phyloP scores from a whole-genome alignment of 1,140 invertebrate species.

The Plectus sambesii region DNA sequence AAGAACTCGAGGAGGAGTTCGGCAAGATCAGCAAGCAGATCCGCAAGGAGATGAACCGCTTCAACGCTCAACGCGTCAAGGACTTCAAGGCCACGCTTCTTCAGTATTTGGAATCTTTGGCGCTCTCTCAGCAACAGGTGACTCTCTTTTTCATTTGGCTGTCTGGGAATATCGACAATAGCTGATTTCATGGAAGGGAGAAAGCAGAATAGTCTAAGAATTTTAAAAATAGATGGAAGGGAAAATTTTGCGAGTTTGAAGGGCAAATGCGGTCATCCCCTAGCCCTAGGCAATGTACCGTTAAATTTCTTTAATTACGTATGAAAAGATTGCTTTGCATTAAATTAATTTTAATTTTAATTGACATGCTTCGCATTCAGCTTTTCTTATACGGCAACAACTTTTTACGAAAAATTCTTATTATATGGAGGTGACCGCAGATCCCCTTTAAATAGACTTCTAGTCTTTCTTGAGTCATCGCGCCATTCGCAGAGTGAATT shows the following conservation, averaged over 20 bases:
- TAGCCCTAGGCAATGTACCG: neutral
- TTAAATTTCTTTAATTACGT: neutral
- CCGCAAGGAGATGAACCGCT: constrained; percentile 82
- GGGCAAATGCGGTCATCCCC: neutral
- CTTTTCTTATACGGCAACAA: no score
- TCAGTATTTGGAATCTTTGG: constrained; percentile 79
- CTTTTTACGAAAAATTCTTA: neutral
- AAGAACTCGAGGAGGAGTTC: constrained; percentile 88
- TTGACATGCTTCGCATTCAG: neutral
- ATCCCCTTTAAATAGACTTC: neutral
- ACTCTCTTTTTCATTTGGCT: no score
- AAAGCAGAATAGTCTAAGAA: constrained; percentile 8
- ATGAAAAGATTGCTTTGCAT: neutral
- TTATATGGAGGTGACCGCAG: neutral
- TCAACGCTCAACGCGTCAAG: constrained; percentile 70
- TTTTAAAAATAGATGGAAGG: constrained; percentile 5
- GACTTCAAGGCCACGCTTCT: constrained; percentile 77
- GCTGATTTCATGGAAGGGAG: no score
- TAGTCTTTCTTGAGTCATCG: no score
- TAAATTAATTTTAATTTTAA: neutral
- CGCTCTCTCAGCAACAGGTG: constrained; percentile 88
- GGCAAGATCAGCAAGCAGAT: constrained; percentile 89
- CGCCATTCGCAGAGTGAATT: no score
- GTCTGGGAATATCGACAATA: no score
- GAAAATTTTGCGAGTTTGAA: constrained; percentile 9